Evolutionary conservation across 2,797 vertebrate species (phyloP), one percentile per base, ranked within the genome.

Genomic region (Anolis apletophallus): DNA sequence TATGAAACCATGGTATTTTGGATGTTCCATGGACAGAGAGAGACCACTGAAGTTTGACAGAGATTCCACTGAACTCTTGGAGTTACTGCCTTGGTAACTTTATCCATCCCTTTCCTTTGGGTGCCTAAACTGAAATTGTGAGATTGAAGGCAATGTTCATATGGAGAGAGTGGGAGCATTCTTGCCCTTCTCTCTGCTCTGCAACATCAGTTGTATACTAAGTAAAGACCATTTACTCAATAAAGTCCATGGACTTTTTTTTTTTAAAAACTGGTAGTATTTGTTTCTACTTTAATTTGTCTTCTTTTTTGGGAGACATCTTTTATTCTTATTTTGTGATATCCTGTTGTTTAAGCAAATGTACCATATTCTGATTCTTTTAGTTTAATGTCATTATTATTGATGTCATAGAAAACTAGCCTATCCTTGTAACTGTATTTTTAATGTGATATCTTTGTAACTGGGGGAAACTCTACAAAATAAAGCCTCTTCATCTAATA

Each of bases 401-500:
- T 67, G 68, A 67, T 83, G 50, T 34, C 59, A 9, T 54, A 67
- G 76, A 87, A 32, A 80, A 87, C 46, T 54, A 29, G 36, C 61
- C 13, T 78, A 36, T 79, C 36, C 72, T 29, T 59, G 55, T 79
- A 52, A 79, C 26, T 12, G 55, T 54, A 34, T 50, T 68, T 72
- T 80, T 26, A 23, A 85, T 67, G 9, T 68, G 17, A 69, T 71
- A 72, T 74, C 55, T 80, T 87, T 79, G 57, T 76, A 73, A 64
- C n/a, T 64, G 17, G 29, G n/a, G 54, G 36, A 61, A 80, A 80
- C 59, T 46, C 36, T 46, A 91, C 90, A 82, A 82, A 80, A 81
- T 82, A 1, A 87, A 78, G 76, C 52, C 75, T 81, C 81, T 92
- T 67, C 83, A 68, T 85, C 85, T 87, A 92, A 90, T 91, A 81